A percentile compares a stretch with the other conserved stretches of the same genome.
phyloP scores from a whole-genome alignment of 2,797 vertebrate species.

The Tachyglossus aculeatus region DNA sequence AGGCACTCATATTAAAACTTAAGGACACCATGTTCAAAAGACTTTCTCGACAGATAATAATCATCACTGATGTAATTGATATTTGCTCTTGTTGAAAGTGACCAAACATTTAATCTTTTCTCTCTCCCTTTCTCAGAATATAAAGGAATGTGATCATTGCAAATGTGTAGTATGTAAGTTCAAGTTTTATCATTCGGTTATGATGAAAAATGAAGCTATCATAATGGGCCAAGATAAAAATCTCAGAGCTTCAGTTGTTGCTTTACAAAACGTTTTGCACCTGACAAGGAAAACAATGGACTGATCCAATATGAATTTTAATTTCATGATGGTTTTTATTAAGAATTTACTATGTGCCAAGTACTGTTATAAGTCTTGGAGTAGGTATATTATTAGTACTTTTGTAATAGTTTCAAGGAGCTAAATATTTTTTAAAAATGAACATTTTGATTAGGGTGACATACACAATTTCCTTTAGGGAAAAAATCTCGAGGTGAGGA shows the following conservation, averaged over 20 bases:
- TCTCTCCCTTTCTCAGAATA: slow-evolving; percentile 52
- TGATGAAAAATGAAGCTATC: slow-evolving; percentile 60
- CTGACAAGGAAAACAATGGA: slow-evolving; percentile 32
- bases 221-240: slow-evolving; percentile 26
- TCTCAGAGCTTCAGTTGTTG: slow-evolving; percentile 53
- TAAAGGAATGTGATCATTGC: slow-evolving; percentile 54
- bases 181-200: slow-evolving; percentile 70
- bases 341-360: no score
- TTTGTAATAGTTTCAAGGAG: slow-evolving; percentile 42
- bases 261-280: slow-evolving; percentile 56
- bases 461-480: slow-evolving; percentile 37
- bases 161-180: slow-evolving; percentile 53
- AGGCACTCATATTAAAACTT: slow-evolving; percentile 33
- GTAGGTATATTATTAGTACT: no score
- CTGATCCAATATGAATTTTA: slow-evolving; percentile 37
- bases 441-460: slow-evolving; percentile 45
- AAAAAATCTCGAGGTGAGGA: slow-evolving; percentile 21
- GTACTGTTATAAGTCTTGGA: no score
- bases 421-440: slow-evolving; percentile 42
- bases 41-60: slow-evolving; percentile 55
- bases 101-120: slow-evolving; percentile 66
- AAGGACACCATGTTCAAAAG: slow-evolving; percentile 26
- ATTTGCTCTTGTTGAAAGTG: slow-evolving; percentile 62
- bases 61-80: slow-evolving; percentile 60
- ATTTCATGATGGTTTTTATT: no score